These are phyloP conservation scores for Callospermophilus lateralis DNA, from an alignment of 2,113 vertebrate genomes.

Conservation along the genomic window DNA sequence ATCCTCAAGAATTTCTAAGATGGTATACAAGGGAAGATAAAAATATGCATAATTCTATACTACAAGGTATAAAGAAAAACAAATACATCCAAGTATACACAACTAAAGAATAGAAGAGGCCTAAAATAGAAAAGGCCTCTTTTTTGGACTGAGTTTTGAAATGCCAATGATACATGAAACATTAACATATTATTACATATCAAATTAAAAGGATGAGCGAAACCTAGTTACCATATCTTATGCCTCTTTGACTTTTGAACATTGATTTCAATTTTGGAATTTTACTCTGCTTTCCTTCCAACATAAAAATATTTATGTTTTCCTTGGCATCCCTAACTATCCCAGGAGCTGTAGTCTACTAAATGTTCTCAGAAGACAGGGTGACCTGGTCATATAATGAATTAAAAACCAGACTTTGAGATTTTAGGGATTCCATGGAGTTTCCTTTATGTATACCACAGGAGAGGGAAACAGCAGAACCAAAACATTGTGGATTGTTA, in stretches of 20 bases:
- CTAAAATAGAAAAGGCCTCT: background rate
- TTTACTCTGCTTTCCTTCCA: background rate
- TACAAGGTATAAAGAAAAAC: background rate
- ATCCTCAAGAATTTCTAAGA: background rate
- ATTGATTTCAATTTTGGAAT: background rate
- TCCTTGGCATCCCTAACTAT: background rate
- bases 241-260: background rate
- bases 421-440: rapidly evolving
- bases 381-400: rapidly evolving
- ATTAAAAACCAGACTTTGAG: background rate
- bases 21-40: background rate
- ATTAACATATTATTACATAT: background rate
- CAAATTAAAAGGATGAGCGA: background rate
- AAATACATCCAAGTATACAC: background rate
- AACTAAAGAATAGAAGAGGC: background rate
- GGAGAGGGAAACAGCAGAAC: no score
- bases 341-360: no score
- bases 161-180: background rate
- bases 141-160: background rate
- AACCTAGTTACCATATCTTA: background rate
- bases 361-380: rapidly evolving
- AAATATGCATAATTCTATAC: background rate
- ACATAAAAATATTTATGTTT: background rate
- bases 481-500: rapidly evolving
- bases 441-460: background rate